phyloP scores from a whole-genome alignment of 2,113 vertebrate genomes.

The Eolophus roseicapilla region DNA sequence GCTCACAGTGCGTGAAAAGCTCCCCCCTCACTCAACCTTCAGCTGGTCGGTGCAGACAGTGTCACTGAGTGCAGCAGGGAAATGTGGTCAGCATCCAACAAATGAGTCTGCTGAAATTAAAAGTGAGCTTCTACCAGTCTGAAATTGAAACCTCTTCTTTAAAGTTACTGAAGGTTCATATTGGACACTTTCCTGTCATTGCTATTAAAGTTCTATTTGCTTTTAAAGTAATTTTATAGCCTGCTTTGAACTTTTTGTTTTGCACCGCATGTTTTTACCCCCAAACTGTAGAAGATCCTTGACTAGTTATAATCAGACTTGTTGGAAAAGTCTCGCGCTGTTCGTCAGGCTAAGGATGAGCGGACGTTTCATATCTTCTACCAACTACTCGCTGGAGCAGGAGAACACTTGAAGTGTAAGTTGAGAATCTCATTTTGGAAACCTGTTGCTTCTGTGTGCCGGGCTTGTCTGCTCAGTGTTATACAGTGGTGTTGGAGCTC shows the following conservation, averaged over 20 bases:
- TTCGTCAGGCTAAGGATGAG: slow-evolving; percentile 98
- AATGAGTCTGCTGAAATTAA: neutral
- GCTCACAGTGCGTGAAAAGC: neutral
- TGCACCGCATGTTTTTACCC: neutral
- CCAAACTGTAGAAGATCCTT: slow-evolving; percentile 59
- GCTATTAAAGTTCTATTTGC: fast-evolving
- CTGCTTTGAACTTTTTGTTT: neutral
- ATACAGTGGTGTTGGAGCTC: fast-evolving
- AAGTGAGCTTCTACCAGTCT: neutral
- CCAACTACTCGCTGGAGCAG: slow-evolving; percentile 91
- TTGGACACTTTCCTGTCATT: too few species aligned
- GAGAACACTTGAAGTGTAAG: slow-evolving; percentile 94
- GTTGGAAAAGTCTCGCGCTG: slow-evolving; percentile 95
- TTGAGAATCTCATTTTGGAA: neutral
- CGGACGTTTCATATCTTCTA: slow-evolving; percentile 97
- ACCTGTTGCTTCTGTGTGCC: fast-evolving
- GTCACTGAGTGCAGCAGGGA: neutral
- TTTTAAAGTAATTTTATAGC: neutral
- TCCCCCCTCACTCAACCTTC: neutral
- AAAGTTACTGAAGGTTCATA: neutral
- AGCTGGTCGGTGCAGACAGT: neutral
- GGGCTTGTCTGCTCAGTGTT: neutral
- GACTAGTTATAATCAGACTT: slow-evolving; percentile 82
- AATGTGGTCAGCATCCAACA: neutral
- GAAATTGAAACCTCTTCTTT: neutral